Base-by-base conservation (phyloP, 2,113 vertebrate species). In the Limanda limanda region DNA sequence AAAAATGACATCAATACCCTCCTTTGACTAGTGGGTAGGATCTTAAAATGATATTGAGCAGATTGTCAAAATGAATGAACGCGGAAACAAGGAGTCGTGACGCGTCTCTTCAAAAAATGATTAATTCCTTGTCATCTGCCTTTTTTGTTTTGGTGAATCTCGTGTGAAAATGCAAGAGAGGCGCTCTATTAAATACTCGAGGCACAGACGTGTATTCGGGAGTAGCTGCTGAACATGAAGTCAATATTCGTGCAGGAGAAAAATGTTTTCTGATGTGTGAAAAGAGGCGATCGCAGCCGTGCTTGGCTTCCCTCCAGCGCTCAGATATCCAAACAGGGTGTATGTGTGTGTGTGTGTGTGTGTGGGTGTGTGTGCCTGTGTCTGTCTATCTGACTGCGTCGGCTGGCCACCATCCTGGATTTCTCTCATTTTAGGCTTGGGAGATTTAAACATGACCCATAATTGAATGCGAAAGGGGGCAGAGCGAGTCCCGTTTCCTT, bases 371-470 rank as follows among this genome's bases (percentile, higher is more conserved):
- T 37, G 58, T 27, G 42, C 11, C 10, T 55, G 60, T 68, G 55
- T 79, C 65, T 72, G 75, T 83, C 74, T 78, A 40, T 86, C 57
- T 74, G 69, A 75, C 68, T 69, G 75, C 71, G 72, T 85, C 83
- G 73, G 72, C 69, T 71, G 40, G 64, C 71, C 78, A 57, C 68
- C 72, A 45, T 55, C 80, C 74, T 79, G 59, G 58, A 84, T 67
- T 86, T 57, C 60, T 84, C 52, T 84, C 77, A 83, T 87, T 85
- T 86, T 86, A 47, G 76, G 81, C 52, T 83, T 73, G 74, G 60
- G 74, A 75, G 73, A 87, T 74, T 88, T 80, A 77, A 85, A 86
- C 89, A 84, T 76, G 87, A 87, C 69, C 77, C 63, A 21, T 88
- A 88, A 89, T 78, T 91, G 85, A 83, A 82, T 87, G 81, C 59